Percentiles rank a stretch among this genome's conserved stretches.
phyloP scores from a whole-genome alignment of 1,140 invertebrate genomes.

The Harpegnathos saltator region DNA sequence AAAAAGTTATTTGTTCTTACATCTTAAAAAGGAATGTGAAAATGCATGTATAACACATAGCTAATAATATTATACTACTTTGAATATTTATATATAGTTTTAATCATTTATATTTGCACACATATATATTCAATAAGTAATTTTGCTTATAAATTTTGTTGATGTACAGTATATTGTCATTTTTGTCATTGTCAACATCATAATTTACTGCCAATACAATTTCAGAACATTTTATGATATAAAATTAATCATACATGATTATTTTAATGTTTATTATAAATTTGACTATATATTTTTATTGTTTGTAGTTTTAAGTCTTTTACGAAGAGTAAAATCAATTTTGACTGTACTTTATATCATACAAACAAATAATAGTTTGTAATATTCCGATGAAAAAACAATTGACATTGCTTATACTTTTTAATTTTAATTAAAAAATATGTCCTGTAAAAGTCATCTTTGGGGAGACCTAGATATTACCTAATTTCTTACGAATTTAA shows the following conservation, averaged over 20 bases:
- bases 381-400: too few relatives aligned
- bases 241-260: conserved; percentile 30
- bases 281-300: conserved; percentile 57
- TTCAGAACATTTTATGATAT: conserved; percentile 59
- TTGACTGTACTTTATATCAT: too few relatives aligned
- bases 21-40: background rate
- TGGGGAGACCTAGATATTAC: background rate
- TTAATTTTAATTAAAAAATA: too few relatives aligned
- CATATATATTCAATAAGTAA: background rate
- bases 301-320: conserved; percentile 24
- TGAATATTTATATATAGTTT: background rate
- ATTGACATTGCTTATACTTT: too few relatives aligned
- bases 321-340: too few relatives aligned
- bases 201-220: conserved; percentile 52
- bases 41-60: background rate
- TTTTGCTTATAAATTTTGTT: conserved; percentile 24
- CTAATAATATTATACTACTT: background rate
- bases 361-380: too few relatives aligned
- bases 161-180: conserved; percentile 29
- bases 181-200: background rate
- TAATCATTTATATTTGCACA: conserved; percentile 15
- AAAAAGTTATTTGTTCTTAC: background rate
- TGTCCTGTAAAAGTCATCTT: too few relatives aligned
- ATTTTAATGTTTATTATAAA: conserved; percentile 36
- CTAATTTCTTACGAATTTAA: conserved; percentile 41